Base-by-base conservation (phyloP, 2,888 invertebrate genomes). In the Zygaena filipendulae region DNA sequence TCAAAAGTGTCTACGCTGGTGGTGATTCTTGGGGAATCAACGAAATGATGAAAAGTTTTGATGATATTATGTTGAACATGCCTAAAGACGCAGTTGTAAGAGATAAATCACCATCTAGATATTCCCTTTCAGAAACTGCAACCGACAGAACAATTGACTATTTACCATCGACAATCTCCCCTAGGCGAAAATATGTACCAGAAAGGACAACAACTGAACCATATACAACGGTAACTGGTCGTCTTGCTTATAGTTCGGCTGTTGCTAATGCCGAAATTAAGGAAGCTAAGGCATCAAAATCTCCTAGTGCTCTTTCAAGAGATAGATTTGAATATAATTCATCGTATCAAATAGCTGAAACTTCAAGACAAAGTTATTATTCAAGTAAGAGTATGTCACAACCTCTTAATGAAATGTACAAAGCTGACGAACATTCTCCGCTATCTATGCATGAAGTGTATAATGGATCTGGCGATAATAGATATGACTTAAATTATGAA, bases 1-100 rank as follows among this genome's bases (percentile, higher is more conserved):
- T 89, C 27, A 82, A 87, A 50, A 84, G 85, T 52, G 84, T 88
- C 25, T 88, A 87, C 45, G 75, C 82, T 0, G 87, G 87, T 40
- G 66, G 70, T 28, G 86, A 87, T 38, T 84, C 82, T 49, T 90
- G 90, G 90, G 86, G 82, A 18, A 87, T 87, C 43, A 84, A 84
- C 28, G 85, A 84, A 42, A 84, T 84, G 60, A 84, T 85, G 45
- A 81, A 84, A 46, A 84, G 79, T 50, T 82, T 84, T 50, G 84
- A 84, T 39, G 84, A 85, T 40, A 72, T 85, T 31, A 69, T 84
- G 52, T 51, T 85, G 35, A 59, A 82, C 4, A 71, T 80, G 22
- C 77, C 74, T 29, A 74, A 83, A 42, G 82, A 81, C 38, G 53
- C 74, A 20, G 53, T 77, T 18, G 49, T 66, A 2, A 68, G 80